Base-by-base conservation (phyloP, 2,888 invertebrate species). In the Xestia xanthographa region DNA sequence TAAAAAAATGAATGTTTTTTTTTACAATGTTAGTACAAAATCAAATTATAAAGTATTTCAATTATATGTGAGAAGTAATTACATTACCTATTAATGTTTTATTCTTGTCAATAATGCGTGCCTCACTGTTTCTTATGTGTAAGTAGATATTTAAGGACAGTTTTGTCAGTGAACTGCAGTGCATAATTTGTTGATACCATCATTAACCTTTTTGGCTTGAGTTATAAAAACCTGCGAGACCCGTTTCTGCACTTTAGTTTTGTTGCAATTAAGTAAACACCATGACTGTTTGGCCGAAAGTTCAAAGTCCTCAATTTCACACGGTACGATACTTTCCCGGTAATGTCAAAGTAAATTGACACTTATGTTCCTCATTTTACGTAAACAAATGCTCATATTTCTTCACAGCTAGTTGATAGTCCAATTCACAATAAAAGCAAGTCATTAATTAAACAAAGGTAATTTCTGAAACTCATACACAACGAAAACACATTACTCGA, bases 241-340 rank as follows among this genome's bases (percentile, higher is more conserved):
- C 17, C 6, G 20, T 58, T 38, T 26, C 11, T 14, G 22, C 20
- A 2, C 17, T 53, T 34, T 29, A 26, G 1, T n/a, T 70, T 14
- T 8, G 8, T 53, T 53, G 41, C 9, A n/a, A 12, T 38, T 26
- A 38, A 38, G 58, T 60, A 58, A 73, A 45, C 34, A 72, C 22
- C 2, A 60, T 29, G n/a, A n/a, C n/a, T n/a, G 5, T 48, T 3
- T n/a, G 22, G 14, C 20, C 3, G 26, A 73, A 50, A 41, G 50
- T 62, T 62, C 41, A 50, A 74, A 73, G 48, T 73, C n/a, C 62
- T 62, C 20, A n/a, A 29, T 73, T 50, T 50, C 72, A n/a, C 71
- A 34, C 22, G 11, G 17, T 43, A 72, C 17, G 5, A 9, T 22
- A 22, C 17, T 29, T 17, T 17, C 29, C 58, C 22, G 11, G 11